These are phyloP conservation scores for Cephalopterus ornatus DNA, from an alignment of 2,113 vertebrate genomes.

Conservation along the genomic window DNA sequence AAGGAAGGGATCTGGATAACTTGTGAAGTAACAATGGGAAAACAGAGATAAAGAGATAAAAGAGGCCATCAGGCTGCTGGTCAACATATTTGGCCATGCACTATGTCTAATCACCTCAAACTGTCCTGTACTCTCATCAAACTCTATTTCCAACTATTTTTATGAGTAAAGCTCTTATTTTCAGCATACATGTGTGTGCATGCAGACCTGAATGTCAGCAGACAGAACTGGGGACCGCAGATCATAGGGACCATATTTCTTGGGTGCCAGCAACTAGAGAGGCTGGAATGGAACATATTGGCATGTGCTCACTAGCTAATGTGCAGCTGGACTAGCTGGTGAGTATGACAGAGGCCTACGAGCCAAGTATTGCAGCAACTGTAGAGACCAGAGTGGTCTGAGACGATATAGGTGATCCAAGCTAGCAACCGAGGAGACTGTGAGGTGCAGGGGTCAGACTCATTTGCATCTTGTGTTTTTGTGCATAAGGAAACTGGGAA, in stretches of 20 bases:
- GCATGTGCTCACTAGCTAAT: background rate
- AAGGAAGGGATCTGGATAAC: background rate
- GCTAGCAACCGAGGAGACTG: background rate
- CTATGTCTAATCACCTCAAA: background rate
- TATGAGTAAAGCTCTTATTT: background rate
- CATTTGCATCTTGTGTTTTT: background rate
- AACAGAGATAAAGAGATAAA: background rate
- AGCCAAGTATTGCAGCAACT: background rate
- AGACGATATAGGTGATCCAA: background rate
- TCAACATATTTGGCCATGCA: rapidly evolving
- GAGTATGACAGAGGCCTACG: background rate
- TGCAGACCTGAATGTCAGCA: background rate
- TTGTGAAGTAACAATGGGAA: background rate
- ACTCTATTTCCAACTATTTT: background rate
- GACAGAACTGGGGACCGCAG: background rate
- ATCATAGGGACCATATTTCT: background rate
- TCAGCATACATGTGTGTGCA: rapidly evolving
- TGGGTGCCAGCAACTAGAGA: background rate
- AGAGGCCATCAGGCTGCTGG: background rate
- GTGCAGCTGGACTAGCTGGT: background rate
- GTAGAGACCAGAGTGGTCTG: background rate
- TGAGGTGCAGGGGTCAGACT: background rate
- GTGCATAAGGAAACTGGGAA: background rate
- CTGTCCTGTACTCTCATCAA: background rate
- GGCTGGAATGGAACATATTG: background rate